Conservation (phyloP, 1,140 invertebrate species). For the Hylaeus anthracinus region DNA sequence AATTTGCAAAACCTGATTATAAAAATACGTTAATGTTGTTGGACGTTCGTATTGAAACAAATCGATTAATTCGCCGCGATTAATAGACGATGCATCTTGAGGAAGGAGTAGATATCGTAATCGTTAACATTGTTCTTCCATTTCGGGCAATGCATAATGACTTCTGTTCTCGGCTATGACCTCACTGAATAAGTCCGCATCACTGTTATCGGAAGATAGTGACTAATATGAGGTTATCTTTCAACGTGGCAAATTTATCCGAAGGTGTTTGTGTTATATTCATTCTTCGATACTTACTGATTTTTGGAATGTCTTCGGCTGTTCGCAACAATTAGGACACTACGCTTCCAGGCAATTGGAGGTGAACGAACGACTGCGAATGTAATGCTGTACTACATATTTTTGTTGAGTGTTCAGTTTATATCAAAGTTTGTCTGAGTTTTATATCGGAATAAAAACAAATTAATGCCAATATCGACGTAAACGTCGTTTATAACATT, state of each 20-base stretch:
- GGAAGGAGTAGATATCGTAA: not conserved
- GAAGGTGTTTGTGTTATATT: not conserved
- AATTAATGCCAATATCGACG: too few relatives aligned
- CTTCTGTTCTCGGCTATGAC: constrained; percentile 14
- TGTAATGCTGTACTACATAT: too few relatives aligned
- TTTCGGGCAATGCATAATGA: constrained; percentile 32
- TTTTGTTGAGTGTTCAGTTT: not conserved
- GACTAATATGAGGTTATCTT: constrained; percentile 8
- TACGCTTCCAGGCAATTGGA: too few relatives aligned
- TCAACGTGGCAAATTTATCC: not conserved
- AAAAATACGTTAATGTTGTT: too few relatives aligned
- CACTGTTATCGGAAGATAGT: not conserved
- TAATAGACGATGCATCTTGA: not conserved
- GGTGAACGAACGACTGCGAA: too few relatives aligned
- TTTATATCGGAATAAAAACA: too few relatives aligned
- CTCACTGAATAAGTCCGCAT: constrained; percentile 11
- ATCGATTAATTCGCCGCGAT: not conserved
- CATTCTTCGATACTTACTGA: not conserved
- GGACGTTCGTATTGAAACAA: too few relatives aligned
- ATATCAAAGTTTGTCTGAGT: not conserved
- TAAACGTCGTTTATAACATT: too few relatives aligned
- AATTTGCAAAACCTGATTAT: too few relatives aligned
- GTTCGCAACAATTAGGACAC: too few relatives aligned
- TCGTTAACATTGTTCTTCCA: not conserved
- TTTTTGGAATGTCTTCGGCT: not conserved